Evolutionary conservation across 1,140 invertebrate genomes (phyloP), one percentile per base, ranked within the genome.

Genomic region (Berghia stephanieae): DNA sequence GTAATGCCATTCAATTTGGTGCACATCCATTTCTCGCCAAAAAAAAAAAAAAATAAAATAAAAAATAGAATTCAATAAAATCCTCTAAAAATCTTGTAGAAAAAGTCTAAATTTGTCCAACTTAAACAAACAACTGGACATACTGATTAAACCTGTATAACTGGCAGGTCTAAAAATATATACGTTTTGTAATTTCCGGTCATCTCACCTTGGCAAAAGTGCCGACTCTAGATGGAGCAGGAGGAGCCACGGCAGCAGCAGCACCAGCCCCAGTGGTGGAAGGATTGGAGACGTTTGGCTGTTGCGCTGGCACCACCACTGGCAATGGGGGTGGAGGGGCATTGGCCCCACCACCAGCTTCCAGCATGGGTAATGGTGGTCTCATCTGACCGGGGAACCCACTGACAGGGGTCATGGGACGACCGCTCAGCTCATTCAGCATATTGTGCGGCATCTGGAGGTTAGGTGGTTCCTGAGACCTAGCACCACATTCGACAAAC

Each of bases 401-500:
- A 3, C 13, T 24, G 10, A 76, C 74, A 42, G 74, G 74, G 44
- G 74, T 78, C 44, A 68, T 52, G 34, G 63, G 70, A 18, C 57
- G 42, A 36, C 70, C 70, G 63, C 34, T 49, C 2, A 78, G 40
- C 52, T 71, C 68, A 46, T 42, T 78, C n/a, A 71, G 38, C 43
- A 57, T 67, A 10, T 52, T 44, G 42, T 78, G 70, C 34, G 81
- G 77, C 67, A 70, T 80, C 75, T 46, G 83, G 57, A 94, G 93
- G 82, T 94, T 92, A 24, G 92, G 92, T 3, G 96, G 96, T 85
- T 98, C 96, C 87, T 95, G 93, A 74, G 93, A 93, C 85, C 94
- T 93, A 44, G 94, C 91, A 44, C 96, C 96, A 87, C 93, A 98
- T 85, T 97, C 96, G n/a, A 97, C 93, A 86, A 96, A 98, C 90